A percentile compares a stretch with the other conserved stretches of the same genome.
Conservation (phyloP, 2,113 vertebrate species). For the Nymphicus hollandicus region DNA sequence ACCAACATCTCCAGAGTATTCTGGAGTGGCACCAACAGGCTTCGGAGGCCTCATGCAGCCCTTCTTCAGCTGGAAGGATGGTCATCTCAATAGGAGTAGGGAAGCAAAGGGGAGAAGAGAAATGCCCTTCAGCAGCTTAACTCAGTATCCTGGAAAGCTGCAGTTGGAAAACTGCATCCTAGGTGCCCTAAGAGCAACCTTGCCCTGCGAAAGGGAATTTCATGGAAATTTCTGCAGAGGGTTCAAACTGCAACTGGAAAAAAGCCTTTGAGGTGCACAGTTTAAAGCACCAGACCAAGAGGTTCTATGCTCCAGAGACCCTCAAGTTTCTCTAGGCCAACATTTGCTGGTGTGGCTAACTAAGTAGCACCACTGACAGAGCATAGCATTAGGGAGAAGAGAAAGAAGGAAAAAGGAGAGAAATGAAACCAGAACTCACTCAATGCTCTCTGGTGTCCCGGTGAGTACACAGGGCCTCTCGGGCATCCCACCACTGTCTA, state of each 20-base stretch:
- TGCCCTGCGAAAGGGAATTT: slow-evolving; percentile 28
- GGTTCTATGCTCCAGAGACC: slow-evolving; percentile 38
- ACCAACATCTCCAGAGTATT: slow-evolving; percentile 5
- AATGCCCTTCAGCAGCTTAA: slow-evolving; percentile 43
- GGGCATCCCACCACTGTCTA: slow-evolving; percentile 96
- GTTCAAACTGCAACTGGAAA: slow-evolving; percentile 1
- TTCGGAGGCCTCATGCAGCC: slow-evolving; percentile 44
- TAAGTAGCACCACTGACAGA: slow-evolving; percentile 39
- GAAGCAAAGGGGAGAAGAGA: slow-evolving; percentile 5
- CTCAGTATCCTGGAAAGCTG: slow-evolving; percentile 34
- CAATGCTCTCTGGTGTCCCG: slow-evolving; percentile 94
- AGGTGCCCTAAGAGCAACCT: slow-evolving; percentile 41
- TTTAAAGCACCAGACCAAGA: slow-evolving; percentile 45
- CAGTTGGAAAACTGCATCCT: slow-evolving; percentile 42
- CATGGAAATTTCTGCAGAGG: not conserved
- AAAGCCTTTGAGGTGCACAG: slow-evolving; percentile 3
- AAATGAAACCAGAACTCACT: slow-evolving; percentile 83
- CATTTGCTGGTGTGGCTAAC: slow-evolving; percentile 19
- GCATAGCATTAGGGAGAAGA: slow-evolving; percentile 61
- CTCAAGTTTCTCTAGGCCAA: slow-evolving; percentile 31
- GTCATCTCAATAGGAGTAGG: slow-evolving; percentile 24
- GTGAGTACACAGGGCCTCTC: slow-evolving; percentile 96
- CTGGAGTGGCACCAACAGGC: slow-evolving; percentile 33
- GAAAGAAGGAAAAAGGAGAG: slow-evolving; percentile 58
- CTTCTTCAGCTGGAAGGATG: slow-evolving; percentile 54